Conservation (phyloP, 1,140 invertebrate genomes). For the Andricus grossulariae region DNA sequence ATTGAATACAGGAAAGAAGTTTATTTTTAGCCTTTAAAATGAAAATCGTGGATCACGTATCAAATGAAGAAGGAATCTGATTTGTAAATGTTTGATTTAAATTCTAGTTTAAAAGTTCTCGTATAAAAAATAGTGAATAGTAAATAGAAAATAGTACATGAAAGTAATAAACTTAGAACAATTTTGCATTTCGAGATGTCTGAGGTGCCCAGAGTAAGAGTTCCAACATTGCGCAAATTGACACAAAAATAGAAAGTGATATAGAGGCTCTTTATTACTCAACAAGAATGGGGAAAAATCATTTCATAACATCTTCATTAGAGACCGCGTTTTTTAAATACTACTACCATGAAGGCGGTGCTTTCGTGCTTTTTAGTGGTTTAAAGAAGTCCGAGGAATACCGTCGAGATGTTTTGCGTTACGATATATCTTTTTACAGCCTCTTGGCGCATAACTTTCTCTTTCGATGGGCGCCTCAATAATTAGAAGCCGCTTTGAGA, state of each 20-base stretch:
- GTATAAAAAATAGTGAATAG: conserved; percentile 26
- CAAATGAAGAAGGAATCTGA: too few relatives aligned
- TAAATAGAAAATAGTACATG: not conserved
- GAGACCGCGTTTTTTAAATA: not conserved
- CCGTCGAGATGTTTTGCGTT: conserved; percentile 9
- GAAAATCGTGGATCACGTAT: too few relatives aligned
- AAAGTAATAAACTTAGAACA: not conserved
- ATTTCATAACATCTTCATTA: conserved; percentile 22
- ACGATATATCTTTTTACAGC: conserved; percentile 12
- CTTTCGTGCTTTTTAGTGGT: conserved; percentile 1
- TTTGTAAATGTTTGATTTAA: too few relatives aligned
- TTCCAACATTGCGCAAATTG: conserved; percentile 26
- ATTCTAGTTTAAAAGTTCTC: too few relatives aligned
- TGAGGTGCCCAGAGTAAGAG: not conserved
- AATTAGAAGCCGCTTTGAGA: not conserved
- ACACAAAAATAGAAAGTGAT: conserved; percentile 31
- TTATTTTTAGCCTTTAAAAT: too few relatives aligned
- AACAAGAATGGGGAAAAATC: conserved; percentile 27
- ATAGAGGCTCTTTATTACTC: conserved; percentile 17
- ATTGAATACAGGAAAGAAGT: too few relatives aligned
- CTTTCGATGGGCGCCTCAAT: conserved; percentile 26
- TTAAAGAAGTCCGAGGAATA: not conserved
- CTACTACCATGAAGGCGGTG: not conserved
- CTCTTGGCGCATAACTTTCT: conserved; percentile 8
- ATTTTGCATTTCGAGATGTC: conserved; percentile 4